Percentiles rank a stretch among this genome's conserved stretches.
These are phyloP conservation scores for Petaurus breviceps DNA, from an alignment of 2,113 vertebrate species.

Conservation along the genomic window DNA sequence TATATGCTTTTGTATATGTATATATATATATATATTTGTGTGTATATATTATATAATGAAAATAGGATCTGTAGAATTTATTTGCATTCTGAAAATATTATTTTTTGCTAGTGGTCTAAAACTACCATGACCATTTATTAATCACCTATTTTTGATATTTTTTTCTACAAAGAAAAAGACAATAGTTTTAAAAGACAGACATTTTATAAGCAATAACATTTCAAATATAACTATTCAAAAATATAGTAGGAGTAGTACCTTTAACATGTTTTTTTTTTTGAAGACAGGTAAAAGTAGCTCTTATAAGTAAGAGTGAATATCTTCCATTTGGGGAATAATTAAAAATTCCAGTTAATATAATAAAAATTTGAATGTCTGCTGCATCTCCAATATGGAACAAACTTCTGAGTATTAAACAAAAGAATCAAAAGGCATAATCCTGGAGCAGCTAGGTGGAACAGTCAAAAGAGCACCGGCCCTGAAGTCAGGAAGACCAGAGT, in stretches of 20 bases:
- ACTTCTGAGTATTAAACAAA: background rate
- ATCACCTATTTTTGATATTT: background rate
- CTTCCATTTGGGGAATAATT: background rate
- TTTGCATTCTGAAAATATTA: background rate
- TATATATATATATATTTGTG: too few relatives aligned
- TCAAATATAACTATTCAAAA: background rate
- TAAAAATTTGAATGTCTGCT: background rate
- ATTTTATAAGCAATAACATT: background rate
- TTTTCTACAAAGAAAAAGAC: background rate
- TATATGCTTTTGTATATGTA: background rate
- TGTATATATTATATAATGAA: too few relatives aligned
- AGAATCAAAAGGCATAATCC: background rate
- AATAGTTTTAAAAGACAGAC: background rate
- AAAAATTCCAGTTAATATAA: background rate
- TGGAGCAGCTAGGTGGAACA: too few relatives aligned
- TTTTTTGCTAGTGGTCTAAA: background rate
- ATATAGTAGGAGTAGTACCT: background rate
- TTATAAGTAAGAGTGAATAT: background rate
- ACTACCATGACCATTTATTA: background rate
- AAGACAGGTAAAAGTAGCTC: background rate
- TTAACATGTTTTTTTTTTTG: background rate
- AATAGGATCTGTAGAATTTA: background rate
- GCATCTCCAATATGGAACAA: background rate
- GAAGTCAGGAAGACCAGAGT: too few relatives aligned
- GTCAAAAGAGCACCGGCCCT: too few relatives aligned